phyloP scores from a whole-genome alignment of 2,113 vertebrate species.

The Anoura caudifer region DNA sequence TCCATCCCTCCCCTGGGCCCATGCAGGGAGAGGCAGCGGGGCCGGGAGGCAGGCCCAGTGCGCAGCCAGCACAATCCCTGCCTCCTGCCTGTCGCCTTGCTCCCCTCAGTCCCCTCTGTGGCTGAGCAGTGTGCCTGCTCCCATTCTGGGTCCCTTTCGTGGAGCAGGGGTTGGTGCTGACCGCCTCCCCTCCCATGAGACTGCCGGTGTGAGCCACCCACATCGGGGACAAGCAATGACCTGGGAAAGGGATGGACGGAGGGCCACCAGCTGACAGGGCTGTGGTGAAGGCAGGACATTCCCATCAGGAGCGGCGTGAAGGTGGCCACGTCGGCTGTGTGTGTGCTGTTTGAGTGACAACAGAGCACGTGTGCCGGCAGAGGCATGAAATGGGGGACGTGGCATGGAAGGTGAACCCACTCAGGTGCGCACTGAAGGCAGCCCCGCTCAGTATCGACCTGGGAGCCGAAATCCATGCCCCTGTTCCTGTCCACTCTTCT shows the following conservation, averaged over 20 bases:
- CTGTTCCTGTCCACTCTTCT: background rate
- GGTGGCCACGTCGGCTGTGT: too few species aligned
- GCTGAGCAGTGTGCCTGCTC: background rate
- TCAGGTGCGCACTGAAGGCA: accelerated
- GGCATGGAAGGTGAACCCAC: too few species aligned
- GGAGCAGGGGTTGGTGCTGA: too few species aligned
- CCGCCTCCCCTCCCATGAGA: background rate
- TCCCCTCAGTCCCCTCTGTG: too few species aligned
- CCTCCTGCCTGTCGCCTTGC: too few species aligned
- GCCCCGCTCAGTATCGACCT: accelerated
- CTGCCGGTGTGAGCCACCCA: accelerated
- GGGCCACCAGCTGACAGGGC: background rate
- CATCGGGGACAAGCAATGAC: background rate
- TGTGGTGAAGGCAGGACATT: background rate
- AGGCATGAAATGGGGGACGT: background rate
- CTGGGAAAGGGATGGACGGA: accelerated
- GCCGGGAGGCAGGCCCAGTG: background rate
- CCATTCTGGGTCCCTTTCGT: accelerated
- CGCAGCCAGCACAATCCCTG: accelerated
- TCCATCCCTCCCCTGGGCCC: background rate
- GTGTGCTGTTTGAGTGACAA: background rate
- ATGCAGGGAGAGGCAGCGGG: too few species aligned
- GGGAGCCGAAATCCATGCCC: accelerated
- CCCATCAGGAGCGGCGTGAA: too few species aligned
- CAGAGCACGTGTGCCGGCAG: background rate